Percentiles rank a stretch among this genome's conserved stretches.
phyloP scores from a whole-genome alignment of 2,113 vertebrate genomes.

The Cavia aperea region DNA sequence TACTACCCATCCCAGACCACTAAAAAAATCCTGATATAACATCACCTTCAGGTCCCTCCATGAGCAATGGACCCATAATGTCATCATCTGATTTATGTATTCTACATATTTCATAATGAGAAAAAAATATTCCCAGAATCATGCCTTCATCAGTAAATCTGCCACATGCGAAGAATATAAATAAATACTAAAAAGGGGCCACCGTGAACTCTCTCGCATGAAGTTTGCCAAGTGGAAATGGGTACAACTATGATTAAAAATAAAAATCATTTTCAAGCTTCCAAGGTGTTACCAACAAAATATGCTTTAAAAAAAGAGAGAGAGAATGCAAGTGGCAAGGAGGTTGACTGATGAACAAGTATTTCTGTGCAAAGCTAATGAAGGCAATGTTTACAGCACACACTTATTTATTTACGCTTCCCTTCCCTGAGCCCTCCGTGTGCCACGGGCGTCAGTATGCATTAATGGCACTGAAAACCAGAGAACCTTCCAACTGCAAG shows the following conservation, averaged over 20 bases:
- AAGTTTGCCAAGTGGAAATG: constrained; percentile 61
- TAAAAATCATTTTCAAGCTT: constrained; percentile 59
- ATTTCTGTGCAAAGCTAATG: constrained; percentile 51
- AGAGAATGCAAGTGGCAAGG: constrained; percentile 36
- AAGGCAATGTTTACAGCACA: constrained; percentile 50
- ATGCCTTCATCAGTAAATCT: constrained; percentile 62
- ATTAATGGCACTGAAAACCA: constrained; percentile 43
- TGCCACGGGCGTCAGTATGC: constrained; percentile 48
- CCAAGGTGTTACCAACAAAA: constrained; percentile 70
- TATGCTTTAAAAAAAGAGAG: constrained; percentile 29
- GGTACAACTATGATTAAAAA: constrained; percentile 62
- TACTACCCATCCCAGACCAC: constrained; percentile 37
- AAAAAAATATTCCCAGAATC: constrained; percentile 57
- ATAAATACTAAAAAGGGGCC: constrained; percentile 64
- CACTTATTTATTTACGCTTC: constrained; percentile 50
- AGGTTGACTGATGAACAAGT: constrained; percentile 49
- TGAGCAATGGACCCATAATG: not conserved
- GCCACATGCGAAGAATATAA: constrained; percentile 55
- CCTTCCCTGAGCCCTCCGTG: constrained; percentile 29
- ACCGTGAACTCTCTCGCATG: constrained; percentile 55
- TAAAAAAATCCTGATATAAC: constrained; percentile 3
- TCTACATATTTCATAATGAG: constrained; percentile 53
- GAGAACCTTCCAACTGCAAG: constrained; percentile 44
- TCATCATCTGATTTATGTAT: constrained; percentile 19
- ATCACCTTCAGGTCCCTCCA: constrained; percentile 21